Conservation (phyloP, 2,888 invertebrate species). For the Caenorhabditis sulstoni region DNA sequence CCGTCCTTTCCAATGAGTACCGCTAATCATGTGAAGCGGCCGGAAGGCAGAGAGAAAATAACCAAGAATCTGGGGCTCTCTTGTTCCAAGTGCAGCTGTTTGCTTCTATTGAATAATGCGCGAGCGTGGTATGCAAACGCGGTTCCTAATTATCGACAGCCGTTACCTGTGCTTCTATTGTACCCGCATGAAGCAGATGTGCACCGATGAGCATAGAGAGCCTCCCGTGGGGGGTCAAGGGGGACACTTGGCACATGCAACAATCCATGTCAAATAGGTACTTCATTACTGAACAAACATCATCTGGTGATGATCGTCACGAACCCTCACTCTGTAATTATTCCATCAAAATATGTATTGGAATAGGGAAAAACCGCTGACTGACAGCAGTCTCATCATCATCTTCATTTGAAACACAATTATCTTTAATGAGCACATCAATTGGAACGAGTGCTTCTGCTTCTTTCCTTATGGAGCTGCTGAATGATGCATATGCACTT, state of each 20-base stretch:
- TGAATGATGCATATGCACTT: conserved; percentile 10
- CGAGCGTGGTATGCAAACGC: conserved; percentile 44
- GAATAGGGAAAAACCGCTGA: conserved; percentile 26
- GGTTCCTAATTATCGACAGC: conserved; percentile 61
- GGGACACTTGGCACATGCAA: conserved; percentile 56
- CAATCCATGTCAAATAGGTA: conserved; percentile 55
- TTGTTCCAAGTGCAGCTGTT: conserved; percentile 42
- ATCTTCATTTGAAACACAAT: conserved; percentile 32
- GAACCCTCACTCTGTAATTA: conserved; percentile 45
- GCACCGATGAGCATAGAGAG: conserved; percentile 24
- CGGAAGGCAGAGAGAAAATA: not conserved
- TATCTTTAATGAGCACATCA: conserved; percentile 53
- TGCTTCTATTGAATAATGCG: conserved; percentile 38
- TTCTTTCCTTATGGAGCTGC: not conserved
- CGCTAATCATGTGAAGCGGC: conserved; percentile 40
- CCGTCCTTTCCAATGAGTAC: conserved; percentile 13
- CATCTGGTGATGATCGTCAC: conserved; percentile 51
- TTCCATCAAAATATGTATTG: conserved; percentile 34
- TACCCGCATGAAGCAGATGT: conserved; percentile 56
- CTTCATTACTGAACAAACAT: conserved; percentile 60
- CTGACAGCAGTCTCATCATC: conserved; percentile 3
- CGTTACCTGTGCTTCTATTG: conserved; percentile 60
- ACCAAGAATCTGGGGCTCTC: not conserved
- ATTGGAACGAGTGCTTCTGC: conserved; percentile 17
- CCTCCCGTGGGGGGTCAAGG: conserved; percentile 33